Conservation (phyloP, 2,888 invertebrate genomes). For the Dolichopus griseipennis region DNA sequence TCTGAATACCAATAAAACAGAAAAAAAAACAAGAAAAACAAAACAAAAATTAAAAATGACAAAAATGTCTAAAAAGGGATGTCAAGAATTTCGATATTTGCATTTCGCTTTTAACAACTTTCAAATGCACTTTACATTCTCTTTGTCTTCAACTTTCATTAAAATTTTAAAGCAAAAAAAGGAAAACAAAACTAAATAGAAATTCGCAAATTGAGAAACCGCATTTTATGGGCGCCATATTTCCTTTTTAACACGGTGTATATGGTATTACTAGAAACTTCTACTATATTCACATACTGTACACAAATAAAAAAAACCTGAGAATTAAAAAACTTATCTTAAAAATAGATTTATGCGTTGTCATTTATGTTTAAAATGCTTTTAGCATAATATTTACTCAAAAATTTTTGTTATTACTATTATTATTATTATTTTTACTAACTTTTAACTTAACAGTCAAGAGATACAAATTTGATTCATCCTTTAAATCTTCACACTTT, state of each 20-base stretch:
- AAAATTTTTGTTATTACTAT: no score
- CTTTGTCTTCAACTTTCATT: not conserved
- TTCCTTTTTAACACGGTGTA: not conserved
- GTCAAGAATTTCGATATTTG: not conserved
- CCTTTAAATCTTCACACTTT: no score
- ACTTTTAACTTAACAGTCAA: no score
- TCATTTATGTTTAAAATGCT: not conserved
- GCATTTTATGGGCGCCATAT: not conserved
- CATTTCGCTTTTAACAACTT: not conserved
- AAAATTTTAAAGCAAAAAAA: not conserved
- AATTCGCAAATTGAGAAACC: not conserved
- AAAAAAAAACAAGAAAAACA: no score
- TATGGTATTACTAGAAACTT: not conserved
- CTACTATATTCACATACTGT: no score
- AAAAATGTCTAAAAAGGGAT: not conserved
- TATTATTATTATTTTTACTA: no score
- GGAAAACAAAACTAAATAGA: not conserved
- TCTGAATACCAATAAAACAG: no score
- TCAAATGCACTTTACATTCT: not conserved
- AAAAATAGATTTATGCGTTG: constrained; percentile 1
- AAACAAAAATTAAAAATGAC: no score
- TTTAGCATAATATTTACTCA: not conserved
- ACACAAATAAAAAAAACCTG: no score
- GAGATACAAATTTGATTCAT: no score
- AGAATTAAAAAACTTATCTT: not conserved